Conservation (phyloP, 2,113 vertebrate species). For the Rhinichthys klamathensis region DNA sequence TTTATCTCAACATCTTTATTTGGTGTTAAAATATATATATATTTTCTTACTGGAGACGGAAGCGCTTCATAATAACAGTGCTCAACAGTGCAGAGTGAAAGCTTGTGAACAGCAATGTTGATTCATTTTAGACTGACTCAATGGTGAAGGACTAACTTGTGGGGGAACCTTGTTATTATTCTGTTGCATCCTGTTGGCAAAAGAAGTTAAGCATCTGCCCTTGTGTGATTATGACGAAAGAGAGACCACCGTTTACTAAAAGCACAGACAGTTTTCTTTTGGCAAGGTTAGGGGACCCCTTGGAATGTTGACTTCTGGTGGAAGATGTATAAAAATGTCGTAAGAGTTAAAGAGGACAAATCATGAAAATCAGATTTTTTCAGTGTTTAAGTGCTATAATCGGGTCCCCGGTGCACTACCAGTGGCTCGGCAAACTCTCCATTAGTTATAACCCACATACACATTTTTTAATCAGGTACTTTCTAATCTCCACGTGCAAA, state of each 20-base stretch:
- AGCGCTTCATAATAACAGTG: no score
- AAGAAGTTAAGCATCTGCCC: constrained; percentile 61
- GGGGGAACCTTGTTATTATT: constrained; percentile 60
- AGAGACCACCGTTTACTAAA: background rate
- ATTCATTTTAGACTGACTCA: constrained; percentile 35
- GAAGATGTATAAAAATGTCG: background rate
- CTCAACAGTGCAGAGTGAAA: constrained; percentile 51
- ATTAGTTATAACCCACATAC: no score
- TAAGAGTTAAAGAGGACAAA: no score
- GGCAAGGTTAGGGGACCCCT: background rate
- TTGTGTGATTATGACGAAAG: constrained; percentile 51
- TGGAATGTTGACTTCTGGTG: background rate
- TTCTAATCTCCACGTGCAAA: no score
- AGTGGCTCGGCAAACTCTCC: no score
- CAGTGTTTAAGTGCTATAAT: no score
- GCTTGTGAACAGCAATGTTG: background rate
- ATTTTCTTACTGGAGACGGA: constrained; percentile 57
- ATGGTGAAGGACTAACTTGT: background rate
- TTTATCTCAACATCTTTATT: constrained; percentile 55
- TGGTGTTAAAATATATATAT: constrained; percentile 57
- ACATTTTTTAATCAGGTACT: no score
- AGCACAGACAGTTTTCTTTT: background rate
- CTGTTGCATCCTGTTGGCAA: constrained; percentile 67
- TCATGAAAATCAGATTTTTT: no score
- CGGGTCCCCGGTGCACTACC: no score